Percentiles rank a stretch among this genome's conserved stretches.
phyloP scores from a whole-genome alignment of 2,888 invertebrate species.

The Plagodis dolabraria region DNA sequence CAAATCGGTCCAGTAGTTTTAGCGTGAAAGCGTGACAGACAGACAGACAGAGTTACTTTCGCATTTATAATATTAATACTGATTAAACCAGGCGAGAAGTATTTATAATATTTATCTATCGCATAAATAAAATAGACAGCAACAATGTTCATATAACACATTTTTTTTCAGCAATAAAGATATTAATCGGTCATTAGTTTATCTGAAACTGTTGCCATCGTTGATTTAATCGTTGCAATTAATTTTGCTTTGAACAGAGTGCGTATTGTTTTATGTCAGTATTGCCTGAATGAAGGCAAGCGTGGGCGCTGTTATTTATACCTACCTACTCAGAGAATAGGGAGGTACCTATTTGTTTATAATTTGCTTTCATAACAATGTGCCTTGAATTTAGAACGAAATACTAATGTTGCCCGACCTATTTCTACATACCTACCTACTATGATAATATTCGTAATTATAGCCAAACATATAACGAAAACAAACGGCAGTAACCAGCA shows the following conservation, averaged over 20 bases:
- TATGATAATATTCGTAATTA: too few species aligned
- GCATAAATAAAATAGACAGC: too few species aligned
- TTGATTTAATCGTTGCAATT: conserved; percentile 17
- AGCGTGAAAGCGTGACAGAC: too few species aligned
- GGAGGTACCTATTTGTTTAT: conserved; percentile 11
- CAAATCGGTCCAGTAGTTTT: too few species aligned
- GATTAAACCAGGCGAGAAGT: too few species aligned
- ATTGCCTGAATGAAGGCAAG: conserved; percentile 4
- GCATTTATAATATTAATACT: too few species aligned
- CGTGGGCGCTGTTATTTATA: conserved; percentile 20
- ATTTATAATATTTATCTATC: too few species aligned
- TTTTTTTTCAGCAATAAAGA: neutral
- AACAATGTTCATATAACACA: neutral
- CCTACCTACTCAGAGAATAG: conserved; percentile 6
- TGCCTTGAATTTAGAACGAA: conserved; percentile 2
- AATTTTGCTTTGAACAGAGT: conserved; percentile 13
- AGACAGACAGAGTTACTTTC: too few species aligned
- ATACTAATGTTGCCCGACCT: neutral
- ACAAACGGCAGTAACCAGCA: too few species aligned
- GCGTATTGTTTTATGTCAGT: conserved; percentile 25
- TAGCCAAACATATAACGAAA: too few species aligned
- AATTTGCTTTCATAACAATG: conserved; percentile 12
- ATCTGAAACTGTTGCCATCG: conserved; percentile 10
- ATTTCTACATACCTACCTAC: neutral
- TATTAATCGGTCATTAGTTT: conserved; percentile 13